phyloP scores from a whole-genome alignment of 2,113 vertebrate species.

The Theristicus caerulescens region DNA sequence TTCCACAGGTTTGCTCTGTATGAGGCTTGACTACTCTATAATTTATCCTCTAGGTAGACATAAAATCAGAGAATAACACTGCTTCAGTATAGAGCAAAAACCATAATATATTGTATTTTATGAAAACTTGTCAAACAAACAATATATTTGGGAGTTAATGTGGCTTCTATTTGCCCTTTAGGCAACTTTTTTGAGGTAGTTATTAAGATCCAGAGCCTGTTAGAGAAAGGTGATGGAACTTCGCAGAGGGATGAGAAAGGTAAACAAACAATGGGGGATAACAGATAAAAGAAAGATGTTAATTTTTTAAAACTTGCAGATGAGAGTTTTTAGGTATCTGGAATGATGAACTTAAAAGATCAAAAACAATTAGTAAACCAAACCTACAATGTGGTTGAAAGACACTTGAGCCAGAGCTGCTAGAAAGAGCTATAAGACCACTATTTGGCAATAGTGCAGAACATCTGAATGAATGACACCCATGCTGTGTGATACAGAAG shows the following conservation, averaged over 20 bases:
- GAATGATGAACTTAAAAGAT: neutral
- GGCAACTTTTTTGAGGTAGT: neutral
- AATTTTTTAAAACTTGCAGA: neutral
- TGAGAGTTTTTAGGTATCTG: neutral
- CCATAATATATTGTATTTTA: neutral
- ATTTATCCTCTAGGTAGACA: neutral
- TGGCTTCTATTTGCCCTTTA: neutral
- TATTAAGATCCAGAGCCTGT: neutral
- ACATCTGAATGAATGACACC: neutral
- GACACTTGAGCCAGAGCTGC: neutral
- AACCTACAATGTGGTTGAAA: neutral
- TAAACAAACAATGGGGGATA: rapidly evolving
- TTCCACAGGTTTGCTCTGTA: neutral
- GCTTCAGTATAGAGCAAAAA: neutral
- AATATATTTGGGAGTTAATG: neutral
- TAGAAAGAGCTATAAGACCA: neutral
- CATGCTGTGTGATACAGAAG: neutral
- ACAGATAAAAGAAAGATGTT: neutral
- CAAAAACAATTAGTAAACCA: neutral
- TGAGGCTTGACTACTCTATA: neutral
- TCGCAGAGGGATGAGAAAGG: neutral
- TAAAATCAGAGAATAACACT: neutral
- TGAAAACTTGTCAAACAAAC: neutral
- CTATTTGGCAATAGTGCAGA: neutral
- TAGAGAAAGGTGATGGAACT: neutral